Base-by-base conservation (phyloP, 2,113 vertebrate species). In the Grantiella picta region DNA sequence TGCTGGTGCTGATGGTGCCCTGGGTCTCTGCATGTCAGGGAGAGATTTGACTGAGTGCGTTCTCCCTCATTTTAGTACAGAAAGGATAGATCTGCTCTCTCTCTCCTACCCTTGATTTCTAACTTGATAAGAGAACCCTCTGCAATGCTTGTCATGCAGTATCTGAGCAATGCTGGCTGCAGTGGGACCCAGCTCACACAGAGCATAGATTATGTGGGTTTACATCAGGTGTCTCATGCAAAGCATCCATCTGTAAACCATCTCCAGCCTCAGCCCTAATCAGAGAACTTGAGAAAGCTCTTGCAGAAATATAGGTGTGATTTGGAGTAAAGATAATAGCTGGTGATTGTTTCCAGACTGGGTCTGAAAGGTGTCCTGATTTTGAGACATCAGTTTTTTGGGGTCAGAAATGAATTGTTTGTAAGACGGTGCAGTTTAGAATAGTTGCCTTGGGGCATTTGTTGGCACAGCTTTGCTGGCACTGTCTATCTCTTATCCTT, bases 131-230 rank as follows among this genome's bases (percentile, higher is more conserved):
- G 21, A 54, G 64, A 83, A 5, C 22, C 23, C 45, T 42, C 70
- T 64, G 14, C 24, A 61, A 35, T 0, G 2, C 15, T 22, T 44
- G 22, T 28, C 38, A 47, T 7, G 6, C n/a, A 76, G 2, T 22
- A 44, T 15, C 40, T 72, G 27, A 25, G 44, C 60, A 75, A 17
- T 36, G 12, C 14, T 60, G 70, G 29, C 44, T 76, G 35, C 52
- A 57, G 28, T 33, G 28, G 45, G 66, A 75, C 64, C 44, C 15
- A 18, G 31, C 17, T 52, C 72, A n/a, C 27, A 38, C 16, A 16
- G 3, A 12, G 8, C 1, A 0, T 18, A 8, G 17, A 54, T 69
- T 7, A 6, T 10, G 4, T 29, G 56, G 24, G 29, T 42, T 79
- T 68, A 31, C 7, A 18, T 59, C 22, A 29, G 9, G 35, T 56